Conservation (phyloP, 2,888 invertebrate species). For the Rhodophaea formosa region DNA sequence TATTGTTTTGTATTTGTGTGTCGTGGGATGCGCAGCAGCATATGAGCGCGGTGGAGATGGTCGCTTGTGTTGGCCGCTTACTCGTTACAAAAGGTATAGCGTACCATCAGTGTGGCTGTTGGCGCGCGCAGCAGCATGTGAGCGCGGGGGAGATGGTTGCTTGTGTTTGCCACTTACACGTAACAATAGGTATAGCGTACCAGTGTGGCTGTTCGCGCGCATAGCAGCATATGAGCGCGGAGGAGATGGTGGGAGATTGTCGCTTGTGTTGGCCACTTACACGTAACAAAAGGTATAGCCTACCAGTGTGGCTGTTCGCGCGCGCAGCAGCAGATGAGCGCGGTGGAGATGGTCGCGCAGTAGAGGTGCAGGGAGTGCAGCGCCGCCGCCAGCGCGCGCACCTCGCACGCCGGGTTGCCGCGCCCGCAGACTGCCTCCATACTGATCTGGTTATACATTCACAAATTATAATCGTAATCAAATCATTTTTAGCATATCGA, state of each 20-base stretch:
- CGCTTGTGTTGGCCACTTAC: too few species aligned
- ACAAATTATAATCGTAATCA: too few species aligned
- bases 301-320: slow-evolving; percentile 50
- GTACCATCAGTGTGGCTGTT: slow-evolving; percentile 50
- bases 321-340: slow-evolving; percentile 67
- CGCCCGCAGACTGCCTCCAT: slow-evolving; percentile 68
- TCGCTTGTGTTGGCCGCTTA: too few species aligned
- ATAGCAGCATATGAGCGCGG: too few species aligned
- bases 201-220: slow-evolving; percentile 44
- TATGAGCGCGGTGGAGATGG: too few species aligned
- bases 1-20: too few species aligned
- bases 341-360: slow-evolving; percentile 66
- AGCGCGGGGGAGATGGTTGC: too few species aligned
- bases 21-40: too few species aligned
- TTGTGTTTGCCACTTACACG: too few species aligned
- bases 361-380: slow-evolving; percentile 69
- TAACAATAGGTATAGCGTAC: slow-evolving; percentile 35
- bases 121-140: too few species aligned
- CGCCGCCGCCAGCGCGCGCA: slow-evolving; percentile 59
- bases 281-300: background rate
- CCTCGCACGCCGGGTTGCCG: slow-evolving; percentile 51
- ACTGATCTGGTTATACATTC: background rate
- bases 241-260: too few species aligned
- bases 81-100: slow-evolving; percentile 8
- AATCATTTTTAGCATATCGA: too few species aligned